A percentile compares a stretch with the other conserved stretches of the same genome.
These are phyloP conservation scores for Adineta ricciae DNA, from an alignment of 2,888 invertebrate species.

Conservation along the genomic window DNA sequence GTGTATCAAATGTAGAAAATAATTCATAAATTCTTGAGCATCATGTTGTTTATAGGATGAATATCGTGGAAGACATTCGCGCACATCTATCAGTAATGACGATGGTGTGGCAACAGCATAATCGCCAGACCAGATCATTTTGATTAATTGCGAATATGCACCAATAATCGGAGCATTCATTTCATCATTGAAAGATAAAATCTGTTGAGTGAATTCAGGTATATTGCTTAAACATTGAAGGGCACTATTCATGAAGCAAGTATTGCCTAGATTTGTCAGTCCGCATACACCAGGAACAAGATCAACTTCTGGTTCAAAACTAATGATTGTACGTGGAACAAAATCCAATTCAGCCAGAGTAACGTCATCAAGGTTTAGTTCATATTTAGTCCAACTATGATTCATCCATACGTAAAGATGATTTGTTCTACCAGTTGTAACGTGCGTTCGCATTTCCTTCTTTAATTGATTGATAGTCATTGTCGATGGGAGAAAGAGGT, in stretches of 20 bases:
- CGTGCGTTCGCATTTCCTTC: neutral
- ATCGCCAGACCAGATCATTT: neutral
- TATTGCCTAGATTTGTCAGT: neutral
- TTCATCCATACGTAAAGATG: neutral
- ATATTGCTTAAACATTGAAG: constrained; percentile 13
- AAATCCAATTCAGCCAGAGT: neutral
- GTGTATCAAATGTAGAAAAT: neutral
- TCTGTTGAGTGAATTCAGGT: neutral
- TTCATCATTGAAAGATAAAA: neutral
- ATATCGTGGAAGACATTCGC: neutral
- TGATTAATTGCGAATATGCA: neutral
- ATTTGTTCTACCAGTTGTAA: neutral
- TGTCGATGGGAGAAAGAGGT: neutral
- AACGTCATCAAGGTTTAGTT: neutral
- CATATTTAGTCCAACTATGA: neutral
- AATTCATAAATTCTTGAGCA: constrained; percentile 11
- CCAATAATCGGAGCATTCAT: neutral
- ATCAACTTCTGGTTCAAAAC: neutral
- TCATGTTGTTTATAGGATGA: neutral
- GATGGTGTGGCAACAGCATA: neutral
- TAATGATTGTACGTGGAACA: neutral
- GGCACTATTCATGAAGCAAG: constrained; percentile 19
- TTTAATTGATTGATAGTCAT: neutral
- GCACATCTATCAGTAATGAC: neutral
- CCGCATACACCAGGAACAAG: neutral